phyloP scores from a whole-genome alignment of 2,888 invertebrate species.

The Aquatica leii region DNA sequence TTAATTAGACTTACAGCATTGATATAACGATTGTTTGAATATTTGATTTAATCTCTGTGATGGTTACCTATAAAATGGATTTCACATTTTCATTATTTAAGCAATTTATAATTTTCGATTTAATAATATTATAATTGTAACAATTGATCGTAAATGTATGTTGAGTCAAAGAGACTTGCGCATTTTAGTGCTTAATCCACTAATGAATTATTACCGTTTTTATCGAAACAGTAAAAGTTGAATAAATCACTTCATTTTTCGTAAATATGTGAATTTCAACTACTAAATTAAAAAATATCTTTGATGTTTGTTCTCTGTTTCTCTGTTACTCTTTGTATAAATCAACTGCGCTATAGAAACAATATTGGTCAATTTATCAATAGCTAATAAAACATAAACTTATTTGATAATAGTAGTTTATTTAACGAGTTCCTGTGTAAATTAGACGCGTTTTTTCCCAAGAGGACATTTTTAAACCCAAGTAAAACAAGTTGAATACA shows the following conservation, averaged over 20 bases:
- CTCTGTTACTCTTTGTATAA: conserved; percentile 3
- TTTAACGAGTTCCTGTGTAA: too few relatives aligned
- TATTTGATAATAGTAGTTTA: background rate
- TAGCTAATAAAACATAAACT: background rate
- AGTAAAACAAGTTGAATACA: too few relatives aligned
- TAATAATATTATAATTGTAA: background rate
- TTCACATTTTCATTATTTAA: conserved; percentile 1
- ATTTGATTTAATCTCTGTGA: background rate
- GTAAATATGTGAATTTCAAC: background rate
- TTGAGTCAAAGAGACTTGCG: background rate
- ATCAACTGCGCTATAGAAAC: background rate
- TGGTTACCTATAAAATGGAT: conserved; percentile 1
- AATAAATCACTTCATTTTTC: conserved; percentile 1
- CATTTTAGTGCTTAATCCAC: background rate
- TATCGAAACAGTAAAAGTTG: conserved; percentile 3
- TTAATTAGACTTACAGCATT: background rate
- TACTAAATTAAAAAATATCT: background rate
- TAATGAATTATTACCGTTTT: background rate
- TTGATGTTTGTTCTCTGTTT: too few relatives aligned
- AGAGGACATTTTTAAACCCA: too few relatives aligned
- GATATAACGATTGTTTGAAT: background rate
- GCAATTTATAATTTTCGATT: background rate
- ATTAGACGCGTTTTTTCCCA: too few relatives aligned
- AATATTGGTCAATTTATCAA: background rate
- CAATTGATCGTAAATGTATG: background rate